Percentiles rank a stretch among this genome's conserved stretches.
Conservation (phyloP, 2,888 invertebrate species). For the Ferrisia virgata region DNA sequence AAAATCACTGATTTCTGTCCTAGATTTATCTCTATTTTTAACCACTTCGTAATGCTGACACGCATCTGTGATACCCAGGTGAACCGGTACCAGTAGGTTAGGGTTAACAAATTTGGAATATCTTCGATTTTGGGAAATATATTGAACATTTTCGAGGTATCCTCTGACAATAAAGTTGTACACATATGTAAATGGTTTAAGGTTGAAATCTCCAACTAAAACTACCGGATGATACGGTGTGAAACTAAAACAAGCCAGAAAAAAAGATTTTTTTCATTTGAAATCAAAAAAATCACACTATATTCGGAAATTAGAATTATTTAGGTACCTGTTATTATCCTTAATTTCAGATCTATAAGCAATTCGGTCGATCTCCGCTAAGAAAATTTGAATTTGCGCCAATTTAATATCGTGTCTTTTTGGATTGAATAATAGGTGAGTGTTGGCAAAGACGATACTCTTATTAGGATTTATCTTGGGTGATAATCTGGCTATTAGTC, state of each 20-base stretch:
- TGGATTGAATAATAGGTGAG: conserved; percentile 92
- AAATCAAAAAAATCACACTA: not conserved
- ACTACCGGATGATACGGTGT: conserved; percentile 69
- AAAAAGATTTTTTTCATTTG: not conserved
- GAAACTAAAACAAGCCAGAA: not conserved
- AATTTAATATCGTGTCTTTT: conserved; percentile 82
- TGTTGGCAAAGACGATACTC: conserved; percentile 76
- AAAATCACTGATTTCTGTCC: conserved; percentile 22
- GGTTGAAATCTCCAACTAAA: conserved; percentile 91
- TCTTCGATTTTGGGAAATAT: not conserved
- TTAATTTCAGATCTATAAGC: conserved; percentile 56
- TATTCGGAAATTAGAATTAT: not conserved
- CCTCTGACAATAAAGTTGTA: conserved; percentile 50
- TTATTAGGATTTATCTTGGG: conserved; percentile 57
- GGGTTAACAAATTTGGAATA: not conserved
- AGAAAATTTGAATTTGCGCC: conserved; percentile 78
- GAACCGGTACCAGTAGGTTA: conserved; percentile 52
- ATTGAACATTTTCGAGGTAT: conserved; percentile 9
- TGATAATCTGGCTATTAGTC: conserved; percentile 70
- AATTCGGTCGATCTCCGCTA: conserved; percentile 80
- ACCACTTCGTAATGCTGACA: conserved; percentile 53
- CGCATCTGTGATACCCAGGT: conserved; percentile 55
- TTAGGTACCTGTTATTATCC: not conserved
- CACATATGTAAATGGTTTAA: conserved; percentile 63
- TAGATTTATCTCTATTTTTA: not conserved